Percentiles rank a stretch among this genome's conserved stretches.
Evolutionary conservation across 1,140 invertebrate species (phyloP).

Genomic region (Caenorhabditis inopinata): DNA sequence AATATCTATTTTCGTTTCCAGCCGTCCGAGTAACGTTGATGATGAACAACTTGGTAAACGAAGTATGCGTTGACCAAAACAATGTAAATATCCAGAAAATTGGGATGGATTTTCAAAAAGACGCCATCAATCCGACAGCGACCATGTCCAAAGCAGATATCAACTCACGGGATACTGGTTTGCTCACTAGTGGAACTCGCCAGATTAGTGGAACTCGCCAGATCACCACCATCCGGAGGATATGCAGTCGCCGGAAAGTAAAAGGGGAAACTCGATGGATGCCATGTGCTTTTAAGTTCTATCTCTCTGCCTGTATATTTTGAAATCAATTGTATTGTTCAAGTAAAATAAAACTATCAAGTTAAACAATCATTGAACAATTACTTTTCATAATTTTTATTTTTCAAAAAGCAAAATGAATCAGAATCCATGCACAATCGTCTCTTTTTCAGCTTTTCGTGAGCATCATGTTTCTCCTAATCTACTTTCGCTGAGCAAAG

Average conservation of each 20-base stretch:
- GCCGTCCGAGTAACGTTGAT: not conserved
- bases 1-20: too few species aligned
- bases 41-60: not conserved
- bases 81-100: not conserved
- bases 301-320: slow-evolving; percentile 16
- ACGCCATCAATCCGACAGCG: not conserved
- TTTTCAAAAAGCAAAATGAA: too few species aligned
- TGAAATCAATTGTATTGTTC: not conserved
- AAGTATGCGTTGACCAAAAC: not conserved
- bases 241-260: slow-evolving; percentile 16
- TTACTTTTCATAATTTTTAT: too few species aligned
- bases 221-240: slow-evolving; percentile 23
- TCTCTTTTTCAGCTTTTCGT: too few species aligned
- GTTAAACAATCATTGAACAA: too few species aligned
- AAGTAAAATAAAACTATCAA: too few species aligned
- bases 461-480: too few species aligned
- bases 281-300: slow-evolving; percentile 16
- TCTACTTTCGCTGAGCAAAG: too few species aligned
- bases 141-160: slow-evolving; percentile 4
- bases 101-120: not conserved
- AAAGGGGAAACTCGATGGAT: not conserved
- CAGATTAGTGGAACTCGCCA: too few species aligned
- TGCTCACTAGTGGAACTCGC: too few species aligned
- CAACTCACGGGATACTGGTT: slow-evolving; percentile 29
- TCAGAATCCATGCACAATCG: too few species aligned